Conservation (phyloP, 2,797 vertebrate species). For the Lepilemur ruficaudatus region DNA sequence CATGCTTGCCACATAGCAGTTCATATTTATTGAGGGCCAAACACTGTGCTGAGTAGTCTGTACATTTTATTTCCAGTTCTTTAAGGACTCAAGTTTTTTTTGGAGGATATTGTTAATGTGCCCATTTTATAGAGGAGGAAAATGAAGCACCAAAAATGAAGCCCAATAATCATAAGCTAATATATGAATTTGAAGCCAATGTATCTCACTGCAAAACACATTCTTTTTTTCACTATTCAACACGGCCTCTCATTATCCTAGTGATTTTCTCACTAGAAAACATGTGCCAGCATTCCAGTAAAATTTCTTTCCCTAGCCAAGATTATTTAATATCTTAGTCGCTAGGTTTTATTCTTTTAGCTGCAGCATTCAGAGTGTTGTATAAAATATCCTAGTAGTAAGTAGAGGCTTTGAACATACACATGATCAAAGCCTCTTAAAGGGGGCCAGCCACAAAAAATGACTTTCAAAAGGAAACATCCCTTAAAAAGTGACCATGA, state of each 20-base stretch:
- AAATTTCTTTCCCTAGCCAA: neutral
- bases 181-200: neutral
- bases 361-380: neutral
- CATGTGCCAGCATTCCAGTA: neutral
- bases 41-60: neutral
- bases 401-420: neutral
- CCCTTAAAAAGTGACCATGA: neutral
- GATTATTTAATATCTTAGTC: neutral
- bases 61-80: neutral
- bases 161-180: no score
- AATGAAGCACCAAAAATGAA: neutral
- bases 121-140: neutral
- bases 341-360: neutral
- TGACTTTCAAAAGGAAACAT: neutral
- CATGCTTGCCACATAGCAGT: rapidly evolving
- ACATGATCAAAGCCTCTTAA: neutral
- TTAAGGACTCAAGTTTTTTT: neutral
- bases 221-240: neutral
- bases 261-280: neutral
- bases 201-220: neutral
- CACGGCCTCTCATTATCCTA: neutral
- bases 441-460: neutral
- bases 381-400: neutral
- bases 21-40: neutral
- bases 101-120: neutral